Base-by-base conservation (phyloP, 1,140 invertebrate species). In the Asobara japonica region DNA sequence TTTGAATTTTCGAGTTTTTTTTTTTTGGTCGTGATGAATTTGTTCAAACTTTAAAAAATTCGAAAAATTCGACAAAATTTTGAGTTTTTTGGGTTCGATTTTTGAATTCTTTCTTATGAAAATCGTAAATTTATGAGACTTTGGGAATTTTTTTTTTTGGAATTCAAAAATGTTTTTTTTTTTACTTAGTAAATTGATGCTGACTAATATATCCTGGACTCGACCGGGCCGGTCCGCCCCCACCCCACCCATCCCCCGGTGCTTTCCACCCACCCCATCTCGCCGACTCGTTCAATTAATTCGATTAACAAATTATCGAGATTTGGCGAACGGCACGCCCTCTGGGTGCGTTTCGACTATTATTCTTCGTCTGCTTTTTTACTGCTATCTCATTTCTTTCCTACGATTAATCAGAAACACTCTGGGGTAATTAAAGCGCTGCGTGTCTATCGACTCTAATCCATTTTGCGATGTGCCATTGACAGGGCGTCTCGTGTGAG, bases 391-490 rank as follows among this genome's bases (percentile, higher is more conserved):
- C 68, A 38, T 70, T 72, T 66, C 31, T 22, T 56, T 48, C 27
- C 16, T 33, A 48, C 41, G 64, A 64, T 71, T 71, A 71, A 30
- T 71, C 22, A 61, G 38, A 70, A 36, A 20, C 20, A 65, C 48
- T 69, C 33, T 16, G 18, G 30, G 36, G 67, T 71, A 72, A 75
- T 77, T 78, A 82, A 83, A 80, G 76, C 78, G 80, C 61, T 72
- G 73, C 38, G 71, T 72, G 73, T 76, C 77, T 69, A 79, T 80
- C 79, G n/a, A 36, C 7, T n/a, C 5, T 45, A 65, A 36, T 65
- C 30, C 33, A 45, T 65, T 36, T 20, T 25, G 13, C 20, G 13
- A n/a, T 45, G 41, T 16, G 5, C n/a, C 41, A 16, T 7, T 16
- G n/a, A 45, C 41, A 11, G 36, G n/a, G 41, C 18, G 41, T 13